A percentile compares a stretch with the other conserved stretches of the same genome.
Evolutionary conservation across 1,140 invertebrate species (phyloP).

Genomic region (Cylas formicarius): DNA sequence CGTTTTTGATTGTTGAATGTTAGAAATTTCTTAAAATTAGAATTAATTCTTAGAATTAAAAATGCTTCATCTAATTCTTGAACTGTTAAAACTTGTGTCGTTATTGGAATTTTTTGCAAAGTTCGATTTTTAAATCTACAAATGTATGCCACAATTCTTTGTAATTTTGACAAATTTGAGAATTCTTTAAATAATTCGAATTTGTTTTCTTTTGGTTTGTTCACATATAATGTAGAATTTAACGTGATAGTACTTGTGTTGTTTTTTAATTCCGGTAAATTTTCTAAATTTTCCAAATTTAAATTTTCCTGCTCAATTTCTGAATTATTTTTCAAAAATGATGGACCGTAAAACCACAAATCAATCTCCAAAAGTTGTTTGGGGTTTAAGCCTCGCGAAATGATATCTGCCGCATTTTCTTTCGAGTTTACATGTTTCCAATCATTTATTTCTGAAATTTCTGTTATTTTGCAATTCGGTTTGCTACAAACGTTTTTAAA

Average conservation of each 20-base stretch:
- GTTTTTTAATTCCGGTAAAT: no score
- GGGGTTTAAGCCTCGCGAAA: constrained; percentile 38
- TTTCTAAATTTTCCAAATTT: no score
- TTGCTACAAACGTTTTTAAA: constrained; percentile 36
- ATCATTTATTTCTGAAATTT: constrained; percentile 22
- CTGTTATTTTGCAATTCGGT: constrained; percentile 38
- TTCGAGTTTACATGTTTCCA: constrained; percentile 38
- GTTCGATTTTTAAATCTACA: constrained; percentile 2
- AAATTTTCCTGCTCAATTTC: constrained; percentile 13
- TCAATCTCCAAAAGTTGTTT: constrained; percentile 21
- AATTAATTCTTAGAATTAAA: no score
- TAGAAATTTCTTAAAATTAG: no score
- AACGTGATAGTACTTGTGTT: no score
- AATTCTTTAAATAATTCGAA: constrained; percentile 20
- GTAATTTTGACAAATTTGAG: constrained; percentile 14
- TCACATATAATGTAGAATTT: no score
- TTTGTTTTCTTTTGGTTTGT: background rate
- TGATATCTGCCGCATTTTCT: constrained; percentile 41
- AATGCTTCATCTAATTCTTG: constrained; percentile 3
- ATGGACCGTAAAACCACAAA: constrained; percentile 39
- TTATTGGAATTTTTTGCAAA: background rate
- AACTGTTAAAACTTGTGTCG: background rate
- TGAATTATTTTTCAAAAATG: constrained; percentile 13
- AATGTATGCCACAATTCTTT: constrained; percentile 12
- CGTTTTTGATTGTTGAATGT: no score